Percentiles rank a stretch among this genome's conserved stretches.
phyloP scores from a whole-genome alignment of 2,797 vertebrate species.

The Anas georgica region DNA sequence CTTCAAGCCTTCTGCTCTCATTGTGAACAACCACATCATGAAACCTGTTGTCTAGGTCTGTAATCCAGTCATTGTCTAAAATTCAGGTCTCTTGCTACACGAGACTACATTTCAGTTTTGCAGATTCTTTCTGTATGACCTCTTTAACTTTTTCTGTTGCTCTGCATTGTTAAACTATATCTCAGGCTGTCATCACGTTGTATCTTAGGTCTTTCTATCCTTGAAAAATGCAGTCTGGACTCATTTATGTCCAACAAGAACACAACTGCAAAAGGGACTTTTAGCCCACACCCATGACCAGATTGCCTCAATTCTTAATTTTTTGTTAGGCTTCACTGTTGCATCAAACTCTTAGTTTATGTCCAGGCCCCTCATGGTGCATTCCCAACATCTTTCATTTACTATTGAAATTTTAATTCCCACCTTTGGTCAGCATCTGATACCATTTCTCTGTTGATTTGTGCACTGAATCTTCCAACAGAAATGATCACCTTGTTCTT shows the following conservation, averaged over 20 bases:
- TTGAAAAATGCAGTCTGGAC: neutral
- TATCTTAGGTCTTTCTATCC: neutral
- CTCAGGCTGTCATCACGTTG: neutral
- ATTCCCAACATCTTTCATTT: neutral
- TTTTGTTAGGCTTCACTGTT: neutral
- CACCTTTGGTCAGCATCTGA: neutral
- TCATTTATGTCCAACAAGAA: neutral
- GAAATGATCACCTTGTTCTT: neutral
- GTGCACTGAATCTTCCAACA: neutral
- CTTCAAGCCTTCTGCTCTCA: slow-evolving; percentile 3
- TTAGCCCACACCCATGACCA: neutral
- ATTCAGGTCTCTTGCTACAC: neutral
- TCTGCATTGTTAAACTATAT: neutral
- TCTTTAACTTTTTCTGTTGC: neutral
- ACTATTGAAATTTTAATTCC: neutral
- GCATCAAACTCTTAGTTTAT: neutral
- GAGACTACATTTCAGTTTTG: neutral
- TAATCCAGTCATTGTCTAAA: slow-evolving; percentile 6
- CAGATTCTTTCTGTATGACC: neutral
- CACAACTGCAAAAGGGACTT: neutral
- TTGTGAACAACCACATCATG: slow-evolving; percentile 36
- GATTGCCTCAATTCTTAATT: neutral
- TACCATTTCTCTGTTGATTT: neutral
- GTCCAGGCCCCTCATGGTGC: neutral
- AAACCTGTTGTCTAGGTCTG: slow-evolving; percentile 52